phyloP scores from a whole-genome alignment of 1,140 invertebrate genomes.

The Bactericera cockerelli region DNA sequence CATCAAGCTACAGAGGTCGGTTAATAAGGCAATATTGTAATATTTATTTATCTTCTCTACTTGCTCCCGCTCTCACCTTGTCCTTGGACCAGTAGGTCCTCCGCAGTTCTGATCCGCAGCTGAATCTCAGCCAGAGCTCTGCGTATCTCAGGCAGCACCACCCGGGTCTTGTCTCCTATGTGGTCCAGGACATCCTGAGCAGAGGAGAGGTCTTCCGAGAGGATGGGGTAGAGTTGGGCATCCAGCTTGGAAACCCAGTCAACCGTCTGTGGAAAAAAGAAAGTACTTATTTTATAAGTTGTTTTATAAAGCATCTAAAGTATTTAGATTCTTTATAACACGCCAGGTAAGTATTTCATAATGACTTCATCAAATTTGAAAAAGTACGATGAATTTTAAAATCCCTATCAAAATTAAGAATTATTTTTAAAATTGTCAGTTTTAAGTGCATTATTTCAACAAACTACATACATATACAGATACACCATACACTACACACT shows the following conservation, averaged over 20 bases:
- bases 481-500: too few species aligned
- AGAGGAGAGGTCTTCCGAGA: constrained; percentile 43
- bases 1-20: too few species aligned
- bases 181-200: constrained; percentile 38
- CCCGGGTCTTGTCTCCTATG: constrained; percentile 41
- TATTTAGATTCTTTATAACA: too few species aligned
- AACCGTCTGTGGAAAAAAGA: constrained; percentile 42
- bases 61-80: not conserved
- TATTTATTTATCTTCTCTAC: too few species aligned
- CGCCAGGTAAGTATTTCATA: too few species aligned
- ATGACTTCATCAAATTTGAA: too few species aligned
- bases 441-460: too few species aligned
- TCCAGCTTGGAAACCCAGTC: constrained; percentile 57
- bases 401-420: too few species aligned
- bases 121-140: constrained; percentile 53
- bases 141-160: constrained; percentile 42
- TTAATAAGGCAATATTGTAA: too few species aligned
- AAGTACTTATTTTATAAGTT: constrained; percentile 14
- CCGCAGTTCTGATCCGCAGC: constrained; percentile 45
- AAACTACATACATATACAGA: too few species aligned
- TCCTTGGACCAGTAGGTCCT: constrained; percentile 32
- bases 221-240: constrained; percentile 57
- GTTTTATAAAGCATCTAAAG: not conserved
- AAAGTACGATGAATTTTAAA: too few species aligned
- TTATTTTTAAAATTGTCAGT: too few species aligned